Evolutionary conservation across 2,113 vertebrate genomes (phyloP), one percentile per base, ranked within the genome.

Genomic region (Grus americana): DNA sequence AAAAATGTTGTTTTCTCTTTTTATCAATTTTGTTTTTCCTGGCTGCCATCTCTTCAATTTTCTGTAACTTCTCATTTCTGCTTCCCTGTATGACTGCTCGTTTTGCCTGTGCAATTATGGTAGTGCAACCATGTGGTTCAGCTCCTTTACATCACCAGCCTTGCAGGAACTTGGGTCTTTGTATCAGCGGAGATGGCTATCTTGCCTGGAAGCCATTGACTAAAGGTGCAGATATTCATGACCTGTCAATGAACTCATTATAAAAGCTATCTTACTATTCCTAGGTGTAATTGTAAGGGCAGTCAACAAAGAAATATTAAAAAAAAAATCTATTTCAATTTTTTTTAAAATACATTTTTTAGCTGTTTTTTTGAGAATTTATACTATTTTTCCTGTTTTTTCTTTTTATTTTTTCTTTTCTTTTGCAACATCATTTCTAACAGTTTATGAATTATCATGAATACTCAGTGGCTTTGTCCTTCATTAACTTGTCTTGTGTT

Each of bases 11-110:
- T 70, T 86, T 88, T 78, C 4, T 50, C 7, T 49, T 62, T 8
- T 57, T 61, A 32, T 46, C 22, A 50, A 1, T 26, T 12, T 75
- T 17, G 1, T 27, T 19, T 88, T 55, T 55, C 9, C 15, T 55
- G n/a, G 4, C 29, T 81, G 6, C 8, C 67, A 10, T 46, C 24
- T 87, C 10, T 62, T 50, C 34, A 66, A 8, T 13, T 83, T 68
- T 68, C 65, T 62, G 11, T 40, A 55, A 47, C 3, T 57, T 81
- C 17, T 54, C 6, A 38, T 81, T 87, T 95, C 55, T 59, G 26
- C 42, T 84, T 55, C 9, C 5, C 42, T 36, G 7, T 10, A 11
- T 27, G 12, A 83, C 15, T 65, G 5, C 4, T 83, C 1, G 0
- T 61, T 89, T 70, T 58, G 30, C 11, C 36, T 66, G 14, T 67